Percentiles rank a stretch among this genome's conserved stretches.
Evolutionary conservation across 2,888 invertebrate species (phyloP).

Genomic region (Odontothrips loti): DNA sequence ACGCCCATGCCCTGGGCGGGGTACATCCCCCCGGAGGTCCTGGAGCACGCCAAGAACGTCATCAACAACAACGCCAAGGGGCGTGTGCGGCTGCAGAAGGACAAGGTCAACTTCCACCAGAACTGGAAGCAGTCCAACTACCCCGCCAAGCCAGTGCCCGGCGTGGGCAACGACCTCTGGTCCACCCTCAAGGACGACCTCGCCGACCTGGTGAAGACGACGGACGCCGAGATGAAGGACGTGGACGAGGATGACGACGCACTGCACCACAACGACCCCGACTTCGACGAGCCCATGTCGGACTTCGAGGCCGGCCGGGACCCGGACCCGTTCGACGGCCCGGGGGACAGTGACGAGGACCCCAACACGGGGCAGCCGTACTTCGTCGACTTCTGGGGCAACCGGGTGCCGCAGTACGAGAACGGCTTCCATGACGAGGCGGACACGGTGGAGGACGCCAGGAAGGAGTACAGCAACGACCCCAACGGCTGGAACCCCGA

Average conservation of each 20-base stretch:
- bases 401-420: slow-evolving; percentile 21
- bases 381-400: slow-evolving; percentile 22
- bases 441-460: not conserved
- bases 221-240: slow-evolving; percentile 7
- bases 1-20: not conserved
- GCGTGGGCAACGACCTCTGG: slow-evolving; percentile 1
- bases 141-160: slow-evolving; percentile 3
- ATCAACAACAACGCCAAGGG: slow-evolving; percentile 13
- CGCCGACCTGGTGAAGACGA: not conserved
- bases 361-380: not conserved
- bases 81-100: not conserved
- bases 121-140: not conserved
- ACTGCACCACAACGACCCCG: slow-evolving; percentile 1
- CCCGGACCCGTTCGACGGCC: not conserved
- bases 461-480: slow-evolving; percentile 19
- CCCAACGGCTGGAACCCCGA: slow-evolving; percentile 20
- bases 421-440: not conserved
- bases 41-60: slow-evolving; percentile 15
- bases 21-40: slow-evolving; percentile 3
- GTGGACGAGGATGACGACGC: slow-evolving; percentile 10
- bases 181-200: slow-evolving; percentile 11
- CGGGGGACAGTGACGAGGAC: not conserved
- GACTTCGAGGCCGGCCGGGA: not conserved
- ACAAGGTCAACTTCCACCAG: not conserved
- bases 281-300: not conserved